Evolutionary conservation across 2,888 invertebrate genomes (phyloP).

Genomic region (Frankliniella intonsa): DNA sequence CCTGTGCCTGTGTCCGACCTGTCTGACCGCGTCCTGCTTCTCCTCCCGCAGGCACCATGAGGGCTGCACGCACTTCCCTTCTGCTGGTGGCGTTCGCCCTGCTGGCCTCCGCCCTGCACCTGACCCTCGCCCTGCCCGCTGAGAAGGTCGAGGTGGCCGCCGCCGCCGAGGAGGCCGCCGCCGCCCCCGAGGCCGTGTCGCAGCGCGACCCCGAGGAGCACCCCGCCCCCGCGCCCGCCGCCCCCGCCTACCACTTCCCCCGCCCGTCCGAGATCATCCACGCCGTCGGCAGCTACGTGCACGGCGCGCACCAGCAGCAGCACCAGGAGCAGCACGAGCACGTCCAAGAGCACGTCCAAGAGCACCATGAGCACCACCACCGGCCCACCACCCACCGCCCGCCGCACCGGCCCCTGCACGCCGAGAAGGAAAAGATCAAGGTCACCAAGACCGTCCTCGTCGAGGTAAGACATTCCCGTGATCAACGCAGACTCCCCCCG

Average conservation of each 20-base stretch:
- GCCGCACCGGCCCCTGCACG: constrained; percentile 12
- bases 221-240: constrained; percentile 22
- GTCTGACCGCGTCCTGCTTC: neutral
- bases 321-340: constrained; percentile 17
- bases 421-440: constrained; percentile 32
- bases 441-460: constrained; percentile 37
- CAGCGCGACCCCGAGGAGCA: constrained; percentile 20
- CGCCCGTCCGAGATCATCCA: constrained; percentile 22
- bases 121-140: constrained; percentile 5
- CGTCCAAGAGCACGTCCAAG: neutral
- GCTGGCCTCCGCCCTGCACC: constrained; percentile 12
- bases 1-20: too few relatives aligned
- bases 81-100: neutral
- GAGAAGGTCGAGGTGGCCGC: neutral
- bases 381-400: constrained; percentile 28
- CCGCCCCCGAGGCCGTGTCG: neutral
- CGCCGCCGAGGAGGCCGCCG: neutral
- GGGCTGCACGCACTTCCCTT: neutral
- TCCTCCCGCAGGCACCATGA: constrained; percentile 8
- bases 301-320: constrained; percentile 21
- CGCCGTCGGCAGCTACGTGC: constrained; percentile 30
- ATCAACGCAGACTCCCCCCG: neutral
- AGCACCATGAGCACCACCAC: constrained; percentile 25
- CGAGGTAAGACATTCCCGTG: constrained; percentile 33
- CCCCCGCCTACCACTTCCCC: constrained; percentile 27